phyloP scores from a whole-genome alignment of 1,140 invertebrate genomes.

The Magallana gigas region DNA sequence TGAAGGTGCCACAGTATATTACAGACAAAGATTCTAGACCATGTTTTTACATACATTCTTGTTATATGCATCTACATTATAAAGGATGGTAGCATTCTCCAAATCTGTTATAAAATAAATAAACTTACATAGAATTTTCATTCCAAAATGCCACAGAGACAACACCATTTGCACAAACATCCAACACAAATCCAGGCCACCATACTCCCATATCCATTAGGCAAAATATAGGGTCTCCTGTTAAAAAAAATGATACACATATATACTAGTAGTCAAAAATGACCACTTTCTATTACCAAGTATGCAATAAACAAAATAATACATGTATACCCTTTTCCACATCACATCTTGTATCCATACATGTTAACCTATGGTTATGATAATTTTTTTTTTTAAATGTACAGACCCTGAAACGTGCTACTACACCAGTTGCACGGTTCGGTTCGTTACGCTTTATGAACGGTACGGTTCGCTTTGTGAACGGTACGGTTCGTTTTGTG shows the following conservation, averaged over 20 bases:
- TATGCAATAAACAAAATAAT: too few relatives aligned
- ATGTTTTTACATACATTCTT: neutral
- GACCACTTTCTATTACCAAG: too few relatives aligned
- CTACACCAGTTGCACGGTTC: too few relatives aligned
- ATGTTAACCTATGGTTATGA: too few relatives aligned
- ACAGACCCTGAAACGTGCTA: too few relatives aligned
- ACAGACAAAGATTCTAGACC: neutral
- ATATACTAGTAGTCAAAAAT: too few relatives aligned
- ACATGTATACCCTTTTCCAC: too few relatives aligned
- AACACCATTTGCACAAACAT: neutral
- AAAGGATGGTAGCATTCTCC: neutral
- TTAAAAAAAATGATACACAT: neutral
- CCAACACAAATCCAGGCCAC: neutral
- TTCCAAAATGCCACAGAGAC: neutral
- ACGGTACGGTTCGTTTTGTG: too few relatives aligned
- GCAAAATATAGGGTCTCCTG: neutral
- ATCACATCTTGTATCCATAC: too few relatives aligned
- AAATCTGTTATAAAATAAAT: neutral
- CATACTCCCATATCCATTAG: neutral
- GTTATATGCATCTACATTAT: neutral
- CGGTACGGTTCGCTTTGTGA: too few relatives aligned
- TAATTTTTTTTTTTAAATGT: too few relatives aligned
- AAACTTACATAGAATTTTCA: slow-evolving; percentile 1
- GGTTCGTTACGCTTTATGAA: too few relatives aligned
- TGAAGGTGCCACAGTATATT: neutral